These are phyloP conservation scores for Lutjanus argentimaculatus DNA, from an alignment of 2,797 vertebrate genomes.

Conservation along the genomic window DNA sequence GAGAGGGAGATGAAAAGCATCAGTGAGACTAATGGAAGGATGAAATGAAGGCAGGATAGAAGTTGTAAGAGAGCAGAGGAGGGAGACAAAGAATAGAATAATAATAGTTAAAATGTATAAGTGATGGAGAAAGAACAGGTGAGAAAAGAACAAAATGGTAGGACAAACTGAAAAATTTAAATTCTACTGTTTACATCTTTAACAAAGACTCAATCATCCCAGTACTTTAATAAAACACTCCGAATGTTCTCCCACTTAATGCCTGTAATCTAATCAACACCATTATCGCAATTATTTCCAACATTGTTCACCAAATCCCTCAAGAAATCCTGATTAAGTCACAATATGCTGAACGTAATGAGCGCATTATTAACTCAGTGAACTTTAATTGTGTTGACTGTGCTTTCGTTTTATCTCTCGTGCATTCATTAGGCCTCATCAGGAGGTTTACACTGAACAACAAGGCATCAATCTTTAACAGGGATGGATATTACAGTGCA, in stretches of 20 bases:
- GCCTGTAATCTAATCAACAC: slow-evolving; percentile 35
- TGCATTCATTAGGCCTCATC: slow-evolving; percentile 54
- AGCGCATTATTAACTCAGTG: slow-evolving; percentile 45
- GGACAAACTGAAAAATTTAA: background rate
- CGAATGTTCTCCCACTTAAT: slow-evolving; percentile 30
- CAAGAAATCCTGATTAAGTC: slow-evolving; percentile 40
- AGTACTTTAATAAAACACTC: slow-evolving; percentile 20
- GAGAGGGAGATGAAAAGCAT: background rate
- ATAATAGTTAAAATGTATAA: background rate
- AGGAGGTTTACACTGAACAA: slow-evolving; percentile 43
- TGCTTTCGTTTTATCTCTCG: slow-evolving; percentile 31
- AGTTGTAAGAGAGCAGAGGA: background rate
- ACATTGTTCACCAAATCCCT: slow-evolving; percentile 27
- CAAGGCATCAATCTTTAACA: slow-evolving; percentile 17
- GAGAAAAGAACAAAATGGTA: background rate
- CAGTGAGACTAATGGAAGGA: background rate
- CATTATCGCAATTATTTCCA: slow-evolving; percentile 41
- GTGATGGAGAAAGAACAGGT: background rate
- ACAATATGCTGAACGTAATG: slow-evolving; percentile 29
- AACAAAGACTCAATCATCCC: slow-evolving; percentile 16
- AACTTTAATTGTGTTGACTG: slow-evolving; percentile 49
- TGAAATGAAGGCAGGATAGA: background rate
- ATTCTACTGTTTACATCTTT: background rate
- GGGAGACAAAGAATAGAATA: background rate
- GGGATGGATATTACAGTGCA: slow-evolving; percentile 15